Conservation (phyloP, 2,888 invertebrate genomes). For the Timandra comae region DNA sequence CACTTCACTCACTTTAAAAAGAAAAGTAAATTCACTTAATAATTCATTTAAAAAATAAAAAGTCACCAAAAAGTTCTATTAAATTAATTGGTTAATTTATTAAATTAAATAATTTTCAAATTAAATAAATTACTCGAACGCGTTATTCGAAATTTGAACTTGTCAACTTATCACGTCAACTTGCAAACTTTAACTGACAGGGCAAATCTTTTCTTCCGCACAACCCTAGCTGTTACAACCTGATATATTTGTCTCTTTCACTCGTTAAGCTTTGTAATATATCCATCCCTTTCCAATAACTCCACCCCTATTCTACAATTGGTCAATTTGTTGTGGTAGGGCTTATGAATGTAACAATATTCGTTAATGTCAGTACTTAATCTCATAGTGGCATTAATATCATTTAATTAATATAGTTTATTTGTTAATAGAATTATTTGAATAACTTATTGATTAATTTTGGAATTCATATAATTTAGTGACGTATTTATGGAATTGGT, state of each 20-base stretch:
- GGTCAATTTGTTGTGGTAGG: slow-evolving; percentile 24
- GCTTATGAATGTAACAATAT: slow-evolving; percentile 6
- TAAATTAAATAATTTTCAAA: not conserved
- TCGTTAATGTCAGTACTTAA: not conserved
- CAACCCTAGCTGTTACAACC: slow-evolving; percentile 28
- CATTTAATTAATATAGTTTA: not conserved
- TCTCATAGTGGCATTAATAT: slow-evolving; percentile 5
- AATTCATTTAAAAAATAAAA: slow-evolving; percentile 1
- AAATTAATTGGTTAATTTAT: not conserved
- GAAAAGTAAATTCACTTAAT: not conserved
- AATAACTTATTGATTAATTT: not conserved
- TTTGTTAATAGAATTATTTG: not conserved
- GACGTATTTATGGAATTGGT: not conserved
- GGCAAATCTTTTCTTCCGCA: slow-evolving; percentile 27
- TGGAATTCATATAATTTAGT: slow-evolving; percentile 1
- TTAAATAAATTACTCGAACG: not conserved
- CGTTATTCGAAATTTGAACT: not conserved
- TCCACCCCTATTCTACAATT: slow-evolving; percentile 40
- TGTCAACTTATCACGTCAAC: slow-evolving; percentile 23
- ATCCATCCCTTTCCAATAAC: slow-evolving; percentile 29
- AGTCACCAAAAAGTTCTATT: slow-evolving; percentile 2
- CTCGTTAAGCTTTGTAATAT: slow-evolving; percentile 4
- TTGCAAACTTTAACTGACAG: slow-evolving; percentile 38
- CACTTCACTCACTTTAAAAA: slow-evolving; percentile 17
- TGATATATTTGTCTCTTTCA: slow-evolving; percentile 22